Evolutionary conservation across 2,113 vertebrate genomes (phyloP).

Genomic region (Spilogale gracilis): DNA sequence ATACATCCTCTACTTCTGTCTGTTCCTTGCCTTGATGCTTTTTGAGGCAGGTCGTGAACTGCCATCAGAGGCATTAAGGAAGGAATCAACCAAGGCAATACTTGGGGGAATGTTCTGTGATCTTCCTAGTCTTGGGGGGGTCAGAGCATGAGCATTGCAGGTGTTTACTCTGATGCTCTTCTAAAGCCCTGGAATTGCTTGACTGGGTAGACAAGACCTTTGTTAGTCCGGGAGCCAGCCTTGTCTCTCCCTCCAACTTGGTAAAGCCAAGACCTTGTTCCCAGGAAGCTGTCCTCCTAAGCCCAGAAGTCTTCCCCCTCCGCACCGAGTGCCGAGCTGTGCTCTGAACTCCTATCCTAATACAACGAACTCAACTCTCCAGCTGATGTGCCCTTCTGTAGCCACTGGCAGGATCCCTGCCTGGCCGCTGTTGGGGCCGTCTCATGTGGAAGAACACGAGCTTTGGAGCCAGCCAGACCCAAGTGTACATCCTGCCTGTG

Average conservation of each 20-base stretch:
- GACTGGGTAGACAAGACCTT: background rate
- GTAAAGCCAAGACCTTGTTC: background rate
- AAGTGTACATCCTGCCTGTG: background rate
- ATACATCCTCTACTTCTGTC: background rate
- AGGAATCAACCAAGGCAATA: background rate
- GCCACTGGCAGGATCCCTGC: background rate
- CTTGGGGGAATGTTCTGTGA: background rate
- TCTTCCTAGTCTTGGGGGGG: background rate
- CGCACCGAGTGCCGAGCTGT: background rate
- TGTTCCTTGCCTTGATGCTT: slow-evolving; percentile 17
- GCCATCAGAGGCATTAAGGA: background rate
- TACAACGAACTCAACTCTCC: background rate
- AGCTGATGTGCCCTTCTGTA: background rate
- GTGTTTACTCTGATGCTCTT: slow-evolving; percentile 1
- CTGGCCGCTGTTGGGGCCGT: background rate
- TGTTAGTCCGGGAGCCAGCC: background rate
- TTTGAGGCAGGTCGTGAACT: slow-evolving; percentile 47
- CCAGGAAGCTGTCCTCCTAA: background rate
- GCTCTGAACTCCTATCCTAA: background rate
- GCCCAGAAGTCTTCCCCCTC: background rate
- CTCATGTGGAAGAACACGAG: background rate
- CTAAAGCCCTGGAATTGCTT: slow-evolving; percentile 46
- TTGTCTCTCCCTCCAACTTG: background rate
- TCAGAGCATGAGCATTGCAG: background rate
- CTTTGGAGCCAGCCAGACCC: background rate